Conservation (phyloP, 1,140 invertebrate genomes). For the Arctopsyche grandis region DNA sequence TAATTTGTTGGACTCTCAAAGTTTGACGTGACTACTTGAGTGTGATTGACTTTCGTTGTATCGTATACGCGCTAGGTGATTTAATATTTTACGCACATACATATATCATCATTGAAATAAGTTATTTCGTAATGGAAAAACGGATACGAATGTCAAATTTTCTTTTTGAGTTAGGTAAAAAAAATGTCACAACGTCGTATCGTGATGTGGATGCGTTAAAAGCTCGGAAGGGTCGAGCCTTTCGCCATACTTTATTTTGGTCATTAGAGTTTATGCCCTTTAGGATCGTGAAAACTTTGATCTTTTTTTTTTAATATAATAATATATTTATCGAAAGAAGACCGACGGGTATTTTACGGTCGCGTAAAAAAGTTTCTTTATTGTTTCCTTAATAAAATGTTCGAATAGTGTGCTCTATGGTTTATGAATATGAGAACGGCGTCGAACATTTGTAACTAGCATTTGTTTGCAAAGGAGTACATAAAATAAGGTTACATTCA, state of each 20-base stretch:
- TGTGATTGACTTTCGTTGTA: not conserved
- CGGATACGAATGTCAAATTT: constrained; percentile 10
- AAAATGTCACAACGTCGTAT: constrained; percentile 10
- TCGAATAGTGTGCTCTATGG: not conserved
- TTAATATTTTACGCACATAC: not conserved
- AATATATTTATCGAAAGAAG: constrained; percentile 2
- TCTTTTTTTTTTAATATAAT: constrained; percentile 28
- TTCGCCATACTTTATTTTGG: constrained; percentile 37
- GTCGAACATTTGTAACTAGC: not conserved
- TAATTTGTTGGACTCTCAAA: not conserved
- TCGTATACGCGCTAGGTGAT: not conserved
- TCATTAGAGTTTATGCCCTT: constrained; percentile 39
- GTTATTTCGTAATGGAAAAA: constrained; percentile 12
- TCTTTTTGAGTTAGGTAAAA: constrained; percentile 27
- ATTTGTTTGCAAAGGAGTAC: no score
- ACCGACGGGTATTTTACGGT: constrained; percentile 14
- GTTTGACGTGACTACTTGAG: not conserved
- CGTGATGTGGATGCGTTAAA: constrained; percentile 19
- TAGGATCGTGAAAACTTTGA: constrained; percentile 39
- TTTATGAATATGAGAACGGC: not conserved
- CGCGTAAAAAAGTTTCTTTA: constrained; percentile 21
- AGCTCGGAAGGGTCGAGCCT: not conserved
- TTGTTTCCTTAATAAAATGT: constrained; percentile 31
- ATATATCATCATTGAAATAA: not conserved
- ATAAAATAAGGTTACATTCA: not conserved